Base-by-base conservation (phyloP, 2,113 vertebrate species). In the Pomatostomus ruficeps region DNA sequence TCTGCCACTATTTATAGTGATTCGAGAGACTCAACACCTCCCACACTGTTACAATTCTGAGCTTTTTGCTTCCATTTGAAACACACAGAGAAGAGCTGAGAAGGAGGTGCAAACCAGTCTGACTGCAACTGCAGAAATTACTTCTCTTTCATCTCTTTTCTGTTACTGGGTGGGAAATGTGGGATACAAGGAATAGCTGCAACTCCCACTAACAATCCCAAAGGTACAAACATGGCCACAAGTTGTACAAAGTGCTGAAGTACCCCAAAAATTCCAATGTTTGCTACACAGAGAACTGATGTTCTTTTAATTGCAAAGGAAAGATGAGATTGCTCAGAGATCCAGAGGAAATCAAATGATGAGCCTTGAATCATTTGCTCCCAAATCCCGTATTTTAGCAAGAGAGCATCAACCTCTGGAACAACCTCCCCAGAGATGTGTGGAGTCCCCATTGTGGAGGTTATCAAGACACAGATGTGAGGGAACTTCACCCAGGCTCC, bases 391-490 rank as follows among this genome's bases (percentile, higher is more conserved):
- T 5, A 19, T 88, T 49, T 49, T 25, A 59, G 11, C 24, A 28
- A 18, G 31, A 42, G 20, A 38, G 10, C 18, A 51, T 8, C 28
- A 22, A 11, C 12, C 14, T 12, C 38, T 19, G 48, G 23, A 73
- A 78, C 25, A n/a, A 51, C 3, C 12, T 65, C 26, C 61, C 45
- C 42, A 19, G 28, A 54, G 18, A 49, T 0, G 0, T 2, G 2
- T 0, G 7, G 28, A 58, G 38, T 31, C 31, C 9, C 10, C 11
- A 5, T 0, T 10, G 24, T 23, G 46, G 40, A 80, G 11, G 7
- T 33, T 61, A 71, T 29, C 68, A 55, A 25, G 33, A 49, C 5
- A 25, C 5, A 23, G 22, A 49, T 24, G 31, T 43, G 42, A 46
- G 26, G 17, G 10, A 19, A 66, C 26, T 33, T 49, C 51, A 61